Base-by-base conservation (phyloP, 2,888 invertebrate genomes). In the Leucania comma region DNA sequence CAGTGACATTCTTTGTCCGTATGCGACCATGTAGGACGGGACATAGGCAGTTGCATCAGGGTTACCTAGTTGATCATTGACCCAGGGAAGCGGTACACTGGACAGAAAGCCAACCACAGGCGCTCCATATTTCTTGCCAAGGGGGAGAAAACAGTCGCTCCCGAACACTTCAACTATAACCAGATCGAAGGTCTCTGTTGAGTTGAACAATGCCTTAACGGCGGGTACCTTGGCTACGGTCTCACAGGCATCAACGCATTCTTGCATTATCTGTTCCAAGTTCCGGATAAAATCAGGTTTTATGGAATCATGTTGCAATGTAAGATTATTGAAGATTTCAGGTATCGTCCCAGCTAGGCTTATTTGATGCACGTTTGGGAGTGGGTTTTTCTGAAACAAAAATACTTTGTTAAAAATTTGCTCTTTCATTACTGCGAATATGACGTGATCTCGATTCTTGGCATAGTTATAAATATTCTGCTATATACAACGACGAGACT, bases 1-100 rank as follows among this genome's bases (percentile, higher is more conserved):
- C 26, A 96, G 86, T 10, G 85, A 92, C 96, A 97, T 96, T 48
- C 90, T 89, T 70, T 96, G 94, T 26, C 94, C 94, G 75, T 90
- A 96, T 8, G 95, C 93, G 80, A 95, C 91, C 93, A 96, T 96
- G 81, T 96, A 96, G 32, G 95, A 96, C 0, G 97, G 96, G 56
- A 97, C 95, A 76, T 96, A 96, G 1, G 97, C 91, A 0, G 96
- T 96, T 58, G 96, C 96, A 75, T 96, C 96, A 9, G 97, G 96
- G 81, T 96, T 96, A 1, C 96, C 97, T 56, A 97, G 87, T 68
- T 96, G 94, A 42, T 96, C 95, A 68, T 96, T 95, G 8, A 96
- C 92, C 97, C 97, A 97, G 0, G 97, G 96, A 53, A 96, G 87
- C 8, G 96, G 93, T 0, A 96, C 94, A 73, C 96, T 96, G 0